Evolutionary conservation across 2,888 invertebrate genomes (phyloP).

Genomic region (Actias luna): DNA sequence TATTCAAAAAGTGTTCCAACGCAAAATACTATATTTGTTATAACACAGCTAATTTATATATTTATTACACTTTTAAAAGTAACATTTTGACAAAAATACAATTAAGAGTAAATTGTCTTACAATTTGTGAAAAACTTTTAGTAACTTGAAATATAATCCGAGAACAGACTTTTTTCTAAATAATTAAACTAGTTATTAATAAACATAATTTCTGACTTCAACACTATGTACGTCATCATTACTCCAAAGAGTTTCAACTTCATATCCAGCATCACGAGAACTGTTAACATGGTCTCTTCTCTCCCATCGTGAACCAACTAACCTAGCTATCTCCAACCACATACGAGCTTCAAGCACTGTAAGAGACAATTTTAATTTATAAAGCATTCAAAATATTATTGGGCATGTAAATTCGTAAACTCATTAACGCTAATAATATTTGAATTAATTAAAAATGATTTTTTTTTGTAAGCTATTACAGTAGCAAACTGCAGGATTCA

Average conservation of each 20-base stretch:
- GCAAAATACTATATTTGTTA: no score
- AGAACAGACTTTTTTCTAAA: background rate
- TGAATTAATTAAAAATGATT: background rate
- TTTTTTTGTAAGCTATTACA: no score
- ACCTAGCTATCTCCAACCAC: conserved; percentile 51
- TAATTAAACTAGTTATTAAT: conserved; percentile 30
- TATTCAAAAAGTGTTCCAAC: no score
- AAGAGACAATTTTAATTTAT: background rate
- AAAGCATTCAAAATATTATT: background rate
- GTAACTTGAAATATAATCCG: background rate
- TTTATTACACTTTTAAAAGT: no score
- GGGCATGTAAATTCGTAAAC: background rate
- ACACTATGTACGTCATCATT: conserved; percentile 68
- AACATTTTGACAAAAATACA: no score
- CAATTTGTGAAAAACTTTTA: no score
- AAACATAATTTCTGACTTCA: conserved; percentile 65
- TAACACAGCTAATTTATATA: no score
- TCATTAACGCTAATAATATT: background rate
- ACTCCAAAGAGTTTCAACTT: conserved; percentile 66
- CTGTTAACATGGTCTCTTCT: conserved; percentile 38
- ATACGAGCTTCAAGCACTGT: conserved; percentile 14
- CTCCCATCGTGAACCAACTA: conserved; percentile 61
- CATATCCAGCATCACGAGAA: conserved; percentile 36
- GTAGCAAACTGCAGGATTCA: no score
- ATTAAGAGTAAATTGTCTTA: background rate